These are phyloP conservation scores for Cistogaster globosa DNA, from an alignment of 2,888 invertebrate genomes.

Conservation along the genomic window DNA sequence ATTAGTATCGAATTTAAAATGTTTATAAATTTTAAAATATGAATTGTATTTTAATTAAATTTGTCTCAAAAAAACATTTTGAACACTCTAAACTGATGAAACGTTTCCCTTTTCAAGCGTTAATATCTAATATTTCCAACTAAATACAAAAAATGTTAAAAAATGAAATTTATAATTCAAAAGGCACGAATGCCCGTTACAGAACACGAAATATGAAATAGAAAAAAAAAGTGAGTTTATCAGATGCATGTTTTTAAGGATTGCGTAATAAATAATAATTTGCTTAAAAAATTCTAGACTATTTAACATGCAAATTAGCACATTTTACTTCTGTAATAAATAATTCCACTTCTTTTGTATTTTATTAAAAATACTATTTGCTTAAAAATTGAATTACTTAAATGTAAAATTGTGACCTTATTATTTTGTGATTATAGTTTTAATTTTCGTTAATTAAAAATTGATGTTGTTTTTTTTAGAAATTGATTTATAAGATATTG, in stretches of 20 bases:
- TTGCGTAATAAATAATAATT: neutral
- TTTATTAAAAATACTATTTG: no score
- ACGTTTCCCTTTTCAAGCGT: neutral
- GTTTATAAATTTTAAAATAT: no score
- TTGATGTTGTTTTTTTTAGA: no score
- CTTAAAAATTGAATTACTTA: no score
- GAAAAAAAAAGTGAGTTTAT: constrained; percentile 29
- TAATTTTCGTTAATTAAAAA: no score
- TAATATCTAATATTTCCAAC: neutral
- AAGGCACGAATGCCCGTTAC: neutral
- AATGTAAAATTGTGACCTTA: no score
- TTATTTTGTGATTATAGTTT: no score
- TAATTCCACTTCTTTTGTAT: no score
- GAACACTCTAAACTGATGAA: neutral
- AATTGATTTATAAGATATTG: no score
- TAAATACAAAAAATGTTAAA: neutral
- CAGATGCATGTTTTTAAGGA: neutral
- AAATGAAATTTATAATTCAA: constrained; percentile 1
- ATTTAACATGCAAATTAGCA: no score
- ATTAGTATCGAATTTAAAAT: neutral
- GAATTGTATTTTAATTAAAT: neutral
- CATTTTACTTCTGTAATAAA: no score
- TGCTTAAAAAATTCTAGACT: neutral
- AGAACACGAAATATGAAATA: neutral
- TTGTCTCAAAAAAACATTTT: neutral